Evolutionary conservation across 1,140 invertebrate species (phyloP).

Genomic region (Drosophila grimshawi): DNA sequence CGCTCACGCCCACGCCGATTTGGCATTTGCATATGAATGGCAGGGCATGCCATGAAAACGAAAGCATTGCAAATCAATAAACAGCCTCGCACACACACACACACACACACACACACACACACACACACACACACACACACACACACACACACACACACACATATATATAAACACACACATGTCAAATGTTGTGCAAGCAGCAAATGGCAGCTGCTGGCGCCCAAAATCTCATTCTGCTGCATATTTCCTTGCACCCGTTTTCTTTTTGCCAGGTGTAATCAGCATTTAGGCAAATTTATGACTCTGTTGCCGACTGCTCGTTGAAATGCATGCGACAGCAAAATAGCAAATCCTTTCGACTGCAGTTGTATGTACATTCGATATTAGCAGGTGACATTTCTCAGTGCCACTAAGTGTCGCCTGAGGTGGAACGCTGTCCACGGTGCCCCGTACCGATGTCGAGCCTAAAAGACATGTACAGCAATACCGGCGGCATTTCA

Average conservation of each 20-base stretch:
- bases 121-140: not conserved
- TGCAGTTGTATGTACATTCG: constrained; percentile 39
- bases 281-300: constrained; percentile 46
- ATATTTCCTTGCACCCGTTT: not conserved
- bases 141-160: not conserved
- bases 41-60: constrained; percentile 45
- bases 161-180: not conserved
- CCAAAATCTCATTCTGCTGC: constrained; percentile 16
- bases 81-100: constrained; percentile 3
- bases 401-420: constrained; percentile 54
- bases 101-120: not conserved
- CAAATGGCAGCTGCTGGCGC: constrained; percentile 20
- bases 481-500: constrained; percentile 74
- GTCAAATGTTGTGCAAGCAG: constrained; percentile 15
- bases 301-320: constrained; percentile 1
- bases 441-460: not conserved
- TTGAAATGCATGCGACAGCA: constrained; percentile 26
- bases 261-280: constrained; percentile 31
- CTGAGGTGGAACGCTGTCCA: constrained; percentile 6
- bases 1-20: constrained; percentile 12
- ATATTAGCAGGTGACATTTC: constrained; percentile 43
- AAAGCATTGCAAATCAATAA: constrained; percentile 58
- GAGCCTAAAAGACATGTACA: constrained; percentile 75
- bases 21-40: constrained; percentile 63
- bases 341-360: not conserved